Percentiles rank a stretch among this genome's conserved stretches.
phyloP scores from a whole-genome alignment of 2,797 vertebrate species.

The Manis crassicaudata region DNA sequence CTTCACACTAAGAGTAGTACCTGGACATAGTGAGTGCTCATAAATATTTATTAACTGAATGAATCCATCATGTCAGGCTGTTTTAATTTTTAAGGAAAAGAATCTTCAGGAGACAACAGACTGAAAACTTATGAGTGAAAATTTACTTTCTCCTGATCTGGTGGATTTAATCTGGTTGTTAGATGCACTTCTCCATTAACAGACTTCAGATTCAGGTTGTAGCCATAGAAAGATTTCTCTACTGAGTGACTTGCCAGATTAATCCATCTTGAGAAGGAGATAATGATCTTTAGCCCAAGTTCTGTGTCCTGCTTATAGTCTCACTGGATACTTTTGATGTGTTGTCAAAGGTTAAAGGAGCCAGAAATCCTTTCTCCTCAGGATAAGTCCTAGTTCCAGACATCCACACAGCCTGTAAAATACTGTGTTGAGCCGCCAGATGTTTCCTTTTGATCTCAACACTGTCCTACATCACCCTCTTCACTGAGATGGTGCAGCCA shows the following conservation, averaged over 20 bases:
- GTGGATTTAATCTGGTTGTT: background rate
- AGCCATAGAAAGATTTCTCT: background rate
- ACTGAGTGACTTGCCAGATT: background rate
- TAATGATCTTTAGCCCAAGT: background rate
- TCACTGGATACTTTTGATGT: background rate
- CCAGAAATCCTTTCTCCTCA: background rate
- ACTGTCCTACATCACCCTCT: background rate
- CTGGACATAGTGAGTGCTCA: background rate
- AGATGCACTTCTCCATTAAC: background rate
- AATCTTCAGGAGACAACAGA: background rate
- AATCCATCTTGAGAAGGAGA: background rate
- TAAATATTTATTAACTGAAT: background rate
- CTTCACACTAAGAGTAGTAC: background rate
- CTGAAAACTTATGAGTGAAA: background rate
- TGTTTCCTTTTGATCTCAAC: background rate
- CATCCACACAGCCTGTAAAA: no score
- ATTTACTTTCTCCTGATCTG: background rate
- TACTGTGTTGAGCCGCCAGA: background rate
- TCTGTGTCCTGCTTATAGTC: background rate
- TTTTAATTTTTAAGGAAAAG: slow-evolving; percentile 5
- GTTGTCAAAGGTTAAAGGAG: background rate
- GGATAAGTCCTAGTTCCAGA: background rate
- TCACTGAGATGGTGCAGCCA: background rate
- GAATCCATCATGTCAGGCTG: background rate
- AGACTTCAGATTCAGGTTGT: background rate